Conservation (phyloP, 2,797 vertebrate species). For the Schizopygopsis pylzovi region DNA sequence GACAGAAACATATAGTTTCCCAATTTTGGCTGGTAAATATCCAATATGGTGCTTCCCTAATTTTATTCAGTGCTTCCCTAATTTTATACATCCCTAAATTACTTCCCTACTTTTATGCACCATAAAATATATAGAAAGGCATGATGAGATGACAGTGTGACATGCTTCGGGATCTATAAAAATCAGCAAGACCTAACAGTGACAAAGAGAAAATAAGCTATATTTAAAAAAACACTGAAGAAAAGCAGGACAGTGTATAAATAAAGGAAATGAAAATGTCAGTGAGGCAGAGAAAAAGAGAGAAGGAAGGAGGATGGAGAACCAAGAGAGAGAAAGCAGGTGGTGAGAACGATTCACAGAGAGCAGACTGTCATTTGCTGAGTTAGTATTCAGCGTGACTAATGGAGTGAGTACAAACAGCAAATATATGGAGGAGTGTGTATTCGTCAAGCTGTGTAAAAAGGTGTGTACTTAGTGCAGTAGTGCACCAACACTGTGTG, state of each 20-base stretch:
- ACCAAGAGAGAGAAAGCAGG: slow-evolving; percentile 14
- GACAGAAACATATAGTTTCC: not conserved
- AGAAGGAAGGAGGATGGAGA: not conserved
- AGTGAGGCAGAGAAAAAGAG: not conserved
- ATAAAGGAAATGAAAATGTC: slow-evolving; percentile 38
- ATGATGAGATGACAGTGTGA: not conserved
- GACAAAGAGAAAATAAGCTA: slow-evolving; percentile 30
- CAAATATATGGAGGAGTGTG: slow-evolving; percentile 14
- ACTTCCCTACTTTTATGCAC: not conserved
- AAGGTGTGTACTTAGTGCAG: slow-evolving; percentile 10
- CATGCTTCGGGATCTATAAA: slow-evolving; percentile 29
- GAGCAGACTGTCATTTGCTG: slow-evolving; percentile 42
- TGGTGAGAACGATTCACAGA: slow-evolving; percentile 11
- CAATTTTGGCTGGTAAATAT: not conserved
- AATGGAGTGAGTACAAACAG: slow-evolving; percentile 36
- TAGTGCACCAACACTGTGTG: not conserved
- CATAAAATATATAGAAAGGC: not conserved
- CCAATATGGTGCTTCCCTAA: no score
- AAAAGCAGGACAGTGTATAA: slow-evolving; percentile 14
- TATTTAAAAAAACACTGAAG: slow-evolving; percentile 15
- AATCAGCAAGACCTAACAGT: slow-evolving; percentile 8
- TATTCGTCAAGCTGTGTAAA: slow-evolving; percentile 2
- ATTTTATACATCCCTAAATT: not conserved
- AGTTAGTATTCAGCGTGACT: slow-evolving; percentile 41
- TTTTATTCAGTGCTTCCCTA: not conserved